Evolutionary conservation across 2,113 vertebrate genomes (phyloP).

Genomic region (Boleophthalmus pectinirostris): DNA sequence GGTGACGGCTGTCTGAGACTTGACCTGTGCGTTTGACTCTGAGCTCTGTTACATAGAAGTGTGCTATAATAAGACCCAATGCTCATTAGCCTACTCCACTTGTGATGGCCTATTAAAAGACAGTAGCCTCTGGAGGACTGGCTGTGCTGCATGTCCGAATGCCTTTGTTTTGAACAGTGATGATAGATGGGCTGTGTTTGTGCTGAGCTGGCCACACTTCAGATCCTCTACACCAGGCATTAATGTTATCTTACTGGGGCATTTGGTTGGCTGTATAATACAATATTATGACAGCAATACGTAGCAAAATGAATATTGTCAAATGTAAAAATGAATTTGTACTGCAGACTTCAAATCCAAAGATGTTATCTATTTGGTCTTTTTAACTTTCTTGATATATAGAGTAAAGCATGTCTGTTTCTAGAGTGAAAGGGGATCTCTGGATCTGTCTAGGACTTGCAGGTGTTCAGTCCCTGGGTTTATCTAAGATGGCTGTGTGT

Average conservation of each 20-base stretch:
- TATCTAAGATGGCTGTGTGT: constrained; percentile 15
- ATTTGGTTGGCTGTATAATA: not conserved
- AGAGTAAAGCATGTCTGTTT: not conserved
- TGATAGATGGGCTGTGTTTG: constrained; percentile 18
- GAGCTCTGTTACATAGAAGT: constrained; percentile 12
- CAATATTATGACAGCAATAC: not conserved
- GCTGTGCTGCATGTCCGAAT: constrained; percentile 13
- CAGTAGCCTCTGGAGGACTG: constrained; percentile 31
- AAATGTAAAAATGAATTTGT: not conserved
- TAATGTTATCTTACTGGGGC: not conserved
- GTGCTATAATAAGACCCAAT: constrained; percentile 34
- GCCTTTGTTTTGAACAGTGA: not conserved
- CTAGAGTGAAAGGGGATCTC: not conserved
- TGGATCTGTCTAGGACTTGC: constrained; percentile 4
- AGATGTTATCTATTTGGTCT: not conserved
- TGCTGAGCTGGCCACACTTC: not conserved
- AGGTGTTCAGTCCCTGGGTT: constrained; percentile 4
- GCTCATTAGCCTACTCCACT: constrained; percentile 72
- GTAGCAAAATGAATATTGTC: not conserved
- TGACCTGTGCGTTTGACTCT: not conserved
- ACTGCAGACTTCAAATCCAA: not conserved
- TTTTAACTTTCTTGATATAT: not conserved
- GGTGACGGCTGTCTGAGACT: constrained; percentile 1
- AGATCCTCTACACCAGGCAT: not conserved
- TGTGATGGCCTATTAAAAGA: constrained; percentile 58